These are phyloP conservation scores for Azemiops feae DNA, from an alignment of 2,113 vertebrate species.

Conservation along the genomic window DNA sequence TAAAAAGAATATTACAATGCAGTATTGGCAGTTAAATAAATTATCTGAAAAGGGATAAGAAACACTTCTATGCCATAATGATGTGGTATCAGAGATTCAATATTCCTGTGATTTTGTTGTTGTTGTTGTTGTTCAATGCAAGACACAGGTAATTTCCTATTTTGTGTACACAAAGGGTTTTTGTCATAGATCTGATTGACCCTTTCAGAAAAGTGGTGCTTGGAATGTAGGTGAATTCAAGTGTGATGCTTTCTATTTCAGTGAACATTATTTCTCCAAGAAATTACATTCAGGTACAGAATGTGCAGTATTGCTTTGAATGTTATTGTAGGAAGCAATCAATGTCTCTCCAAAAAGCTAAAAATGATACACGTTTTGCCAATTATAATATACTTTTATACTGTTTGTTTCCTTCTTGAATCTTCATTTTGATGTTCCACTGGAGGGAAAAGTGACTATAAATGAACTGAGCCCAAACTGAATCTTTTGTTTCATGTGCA, in stretches of 20 bases:
- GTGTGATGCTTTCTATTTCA: slow-evolving; percentile 36
- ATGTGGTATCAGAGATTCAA: background rate
- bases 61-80: slow-evolving; percentile 3
- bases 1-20: background rate
- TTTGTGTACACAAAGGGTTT: slow-evolving; percentile 26
- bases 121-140: background rate
- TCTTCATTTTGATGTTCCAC: slow-evolving; percentile 46
- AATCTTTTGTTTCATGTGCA: background rate
- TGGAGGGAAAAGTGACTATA: slow-evolving; percentile 41
- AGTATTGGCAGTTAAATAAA: slow-evolving; percentile 14
- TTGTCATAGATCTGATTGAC: slow-evolving; percentile 40
- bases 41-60: slow-evolving; percentile 16
- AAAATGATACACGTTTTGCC: slow-evolving; percentile 37
- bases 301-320: slow-evolving; percentile 39
- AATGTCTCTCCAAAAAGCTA: slow-evolving; percentile 44
- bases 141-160: slow-evolving; percentile 35
- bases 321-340: slow-evolving; percentile 46
- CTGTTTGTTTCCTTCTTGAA: slow-evolving; percentile 44
- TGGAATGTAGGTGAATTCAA: slow-evolving; percentile 48
- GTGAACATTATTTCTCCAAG: slow-evolving; percentile 26
- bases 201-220: slow-evolving; percentile 37
- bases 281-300: slow-evolving; percentile 41
- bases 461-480: background rate
- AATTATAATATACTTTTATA: slow-evolving; percentile 40
- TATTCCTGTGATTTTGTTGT: background rate